Evolutionary conservation across 2,888 invertebrate genomes (phyloP).

Genomic region (Phalera bucephala): DNA sequence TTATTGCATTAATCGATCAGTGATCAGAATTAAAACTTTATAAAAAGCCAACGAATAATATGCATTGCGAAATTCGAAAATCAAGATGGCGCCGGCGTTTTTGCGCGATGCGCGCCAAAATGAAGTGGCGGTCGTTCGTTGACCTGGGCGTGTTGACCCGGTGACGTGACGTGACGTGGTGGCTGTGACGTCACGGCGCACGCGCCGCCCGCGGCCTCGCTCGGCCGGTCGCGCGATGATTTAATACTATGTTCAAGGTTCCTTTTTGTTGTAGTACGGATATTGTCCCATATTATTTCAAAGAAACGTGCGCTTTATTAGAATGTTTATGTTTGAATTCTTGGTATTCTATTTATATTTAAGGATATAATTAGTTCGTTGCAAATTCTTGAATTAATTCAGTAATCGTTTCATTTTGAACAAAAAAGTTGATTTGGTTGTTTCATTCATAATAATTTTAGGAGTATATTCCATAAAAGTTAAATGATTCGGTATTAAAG

Average conservation of each 20-base stretch:
- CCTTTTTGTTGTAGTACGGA: constrained; percentile 47
- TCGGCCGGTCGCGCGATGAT: constrained; percentile 43
- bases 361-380: constrained; percentile 8
- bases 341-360: constrained; percentile 13
- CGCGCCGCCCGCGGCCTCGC: constrained; percentile 38
- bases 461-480: no score
- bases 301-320: constrained; percentile 19
- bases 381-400: not conserved
- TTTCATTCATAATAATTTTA: no score
- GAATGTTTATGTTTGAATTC: constrained; percentile 15
- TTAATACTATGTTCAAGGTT: constrained; percentile 57
- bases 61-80: constrained; percentile 41
- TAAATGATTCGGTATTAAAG: no score
- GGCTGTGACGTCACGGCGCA: constrained; percentile 54
- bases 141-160: constrained; percentile 56
- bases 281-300: constrained; percentile 37
- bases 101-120: constrained; percentile 68
- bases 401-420: no score
- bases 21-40: no score
- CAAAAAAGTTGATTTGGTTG: no score
- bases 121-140: constrained; percentile 77
- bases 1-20: constrained; percentile 36
- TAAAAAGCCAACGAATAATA: no score
- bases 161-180: constrained; percentile 58
- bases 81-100: constrained; percentile 59